phyloP scores from a whole-genome alignment of 92 coral and sea anemone species.

The Epizoanthus ramosus region DNA sequence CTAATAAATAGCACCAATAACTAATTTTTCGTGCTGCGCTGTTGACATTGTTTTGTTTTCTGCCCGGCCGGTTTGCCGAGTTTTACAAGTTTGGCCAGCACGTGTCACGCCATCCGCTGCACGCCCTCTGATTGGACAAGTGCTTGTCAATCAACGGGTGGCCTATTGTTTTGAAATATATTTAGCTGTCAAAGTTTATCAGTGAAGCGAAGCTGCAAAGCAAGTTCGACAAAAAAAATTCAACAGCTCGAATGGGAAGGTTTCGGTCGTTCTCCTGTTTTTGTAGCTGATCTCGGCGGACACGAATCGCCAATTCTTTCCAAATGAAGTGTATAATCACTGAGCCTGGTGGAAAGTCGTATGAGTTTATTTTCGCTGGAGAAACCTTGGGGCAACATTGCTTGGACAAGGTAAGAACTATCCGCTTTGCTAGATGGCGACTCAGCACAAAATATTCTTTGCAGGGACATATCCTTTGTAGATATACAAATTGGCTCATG shows the following conservation, averaged over 20 bases:
- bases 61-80: slow-evolving; percentile 64
- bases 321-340: slow-evolving; percentile 85
- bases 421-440: slow-evolving; percentile 13
- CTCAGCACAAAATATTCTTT: not conserved
- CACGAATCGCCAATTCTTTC: slow-evolving; percentile 46
- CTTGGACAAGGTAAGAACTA: slow-evolving; percentile 84
- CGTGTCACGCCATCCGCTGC: slow-evolving; percentile 33
- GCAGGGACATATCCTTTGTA: not conserved
- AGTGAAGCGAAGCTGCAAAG: slow-evolving; percentile 33
- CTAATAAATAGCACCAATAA: too few relatives aligned
- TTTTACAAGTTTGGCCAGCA: slow-evolving; percentile 68
- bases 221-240: slow-evolving; percentile 36
- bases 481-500: not conserved
- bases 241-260: slow-evolving; percentile 24
- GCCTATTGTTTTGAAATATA: slow-evolving; percentile 38
- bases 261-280: slow-evolving; percentile 3
- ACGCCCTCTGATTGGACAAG: slow-evolving; percentile 75
- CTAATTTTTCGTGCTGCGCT: too few relatives aligned
- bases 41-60: too few relatives aligned
- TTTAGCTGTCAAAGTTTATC: slow-evolving; percentile 40
- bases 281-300: slow-evolving; percentile 30
- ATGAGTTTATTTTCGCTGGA: slow-evolving; percentile 89
- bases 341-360: slow-evolving; percentile 88
- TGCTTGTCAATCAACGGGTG: slow-evolving; percentile 59
- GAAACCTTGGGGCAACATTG: slow-evolving; percentile 93